These are phyloP conservation scores for Agrochola litura DNA, from an alignment of 2,888 invertebrate species.

Conservation along the genomic window DNA sequence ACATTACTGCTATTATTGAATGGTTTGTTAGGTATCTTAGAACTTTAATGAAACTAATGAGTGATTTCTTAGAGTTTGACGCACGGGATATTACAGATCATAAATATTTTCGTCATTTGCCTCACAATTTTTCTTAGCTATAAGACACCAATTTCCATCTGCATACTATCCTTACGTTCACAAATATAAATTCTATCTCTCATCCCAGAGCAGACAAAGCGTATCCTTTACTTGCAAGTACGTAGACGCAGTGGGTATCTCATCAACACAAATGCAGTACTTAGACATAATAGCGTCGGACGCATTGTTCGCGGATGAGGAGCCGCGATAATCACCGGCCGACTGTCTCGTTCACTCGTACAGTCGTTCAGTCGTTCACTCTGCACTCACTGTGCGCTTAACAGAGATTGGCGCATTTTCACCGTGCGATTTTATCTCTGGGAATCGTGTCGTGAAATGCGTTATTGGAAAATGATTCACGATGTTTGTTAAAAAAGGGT, in stretches of 20 bases:
- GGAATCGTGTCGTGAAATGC: conserved; percentile 1
- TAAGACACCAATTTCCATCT: background rate
- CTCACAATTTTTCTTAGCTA: background rate
- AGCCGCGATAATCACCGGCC: conserved; percentile 78
- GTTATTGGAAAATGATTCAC: background rate
- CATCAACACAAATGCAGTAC: conserved; percentile 72
- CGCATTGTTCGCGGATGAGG: conserved; percentile 77
- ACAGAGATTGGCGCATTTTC: conserved; percentile 64
- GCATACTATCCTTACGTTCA: conserved; percentile 2
- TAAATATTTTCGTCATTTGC: background rate
- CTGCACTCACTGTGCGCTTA: conserved; percentile 61
- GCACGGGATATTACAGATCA: background rate
- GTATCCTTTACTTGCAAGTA: conserved; percentile 59
- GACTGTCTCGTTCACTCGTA: conserved; percentile 64
- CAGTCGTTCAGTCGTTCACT: conserved; percentile 57
- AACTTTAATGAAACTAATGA: background rate
- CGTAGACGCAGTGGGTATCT: conserved; percentile 63
- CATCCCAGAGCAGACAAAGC: conserved; percentile 53
- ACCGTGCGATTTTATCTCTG: conserved; percentile 60
- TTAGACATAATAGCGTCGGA: conserved; percentile 73
- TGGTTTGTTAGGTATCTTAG: background rate
- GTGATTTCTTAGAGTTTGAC: background rate
- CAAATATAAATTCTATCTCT: conserved; percentile 33
- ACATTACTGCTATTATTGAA: background rate
- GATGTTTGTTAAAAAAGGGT: too few species aligned